Evolutionary conservation across 2,888 invertebrate species (phyloP).

Genomic region (Bedellia somnulentella): DNA sequence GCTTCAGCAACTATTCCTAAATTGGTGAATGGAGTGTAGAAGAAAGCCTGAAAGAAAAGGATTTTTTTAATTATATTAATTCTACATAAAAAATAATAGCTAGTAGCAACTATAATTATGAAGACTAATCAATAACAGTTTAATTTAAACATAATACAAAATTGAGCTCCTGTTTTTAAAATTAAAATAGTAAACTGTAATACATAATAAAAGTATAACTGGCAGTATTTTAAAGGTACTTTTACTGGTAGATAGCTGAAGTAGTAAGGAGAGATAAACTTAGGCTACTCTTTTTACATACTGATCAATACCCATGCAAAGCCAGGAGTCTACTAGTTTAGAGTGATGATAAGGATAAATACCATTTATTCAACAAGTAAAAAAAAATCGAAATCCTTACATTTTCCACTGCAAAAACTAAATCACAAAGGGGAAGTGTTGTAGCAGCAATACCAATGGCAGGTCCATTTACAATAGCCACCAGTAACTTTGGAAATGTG

Average conservation of each 20-base stretch:
- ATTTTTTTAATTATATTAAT: neutral
- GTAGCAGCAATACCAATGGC: constrained; percentile 91
- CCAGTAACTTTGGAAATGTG: constrained; percentile 83
- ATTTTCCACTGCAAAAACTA: constrained; percentile 83
- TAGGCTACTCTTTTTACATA: too few relatives aligned
- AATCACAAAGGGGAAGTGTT: constrained; percentile 81
- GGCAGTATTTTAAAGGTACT: too few relatives aligned
- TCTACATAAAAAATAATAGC: neutral
- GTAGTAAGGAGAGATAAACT: too few relatives aligned
- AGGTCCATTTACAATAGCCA: constrained; percentile 91
- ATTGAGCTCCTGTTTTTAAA: too few relatives aligned
- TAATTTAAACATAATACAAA: neutral
- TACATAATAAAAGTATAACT: too few relatives aligned
- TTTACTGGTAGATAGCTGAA: too few relatives aligned
- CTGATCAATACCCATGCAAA: too few relatives aligned
- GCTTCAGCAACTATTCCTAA: constrained; percentile 89
- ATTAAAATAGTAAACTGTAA: too few relatives aligned
- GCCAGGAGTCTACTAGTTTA: too few relatives aligned
- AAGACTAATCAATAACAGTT: neutral
- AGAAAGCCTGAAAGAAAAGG: constrained; percentile 69
- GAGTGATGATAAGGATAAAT: too few relatives aligned
- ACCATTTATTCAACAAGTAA: too few relatives aligned
- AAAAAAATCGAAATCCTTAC: too few relatives aligned
- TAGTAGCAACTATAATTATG: neutral
- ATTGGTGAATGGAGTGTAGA: constrained; percentile 84